Evolutionary conservation across 92 coral and sea anemone genomes (phyloP).

Genomic region (Bergia sp.): DNA sequence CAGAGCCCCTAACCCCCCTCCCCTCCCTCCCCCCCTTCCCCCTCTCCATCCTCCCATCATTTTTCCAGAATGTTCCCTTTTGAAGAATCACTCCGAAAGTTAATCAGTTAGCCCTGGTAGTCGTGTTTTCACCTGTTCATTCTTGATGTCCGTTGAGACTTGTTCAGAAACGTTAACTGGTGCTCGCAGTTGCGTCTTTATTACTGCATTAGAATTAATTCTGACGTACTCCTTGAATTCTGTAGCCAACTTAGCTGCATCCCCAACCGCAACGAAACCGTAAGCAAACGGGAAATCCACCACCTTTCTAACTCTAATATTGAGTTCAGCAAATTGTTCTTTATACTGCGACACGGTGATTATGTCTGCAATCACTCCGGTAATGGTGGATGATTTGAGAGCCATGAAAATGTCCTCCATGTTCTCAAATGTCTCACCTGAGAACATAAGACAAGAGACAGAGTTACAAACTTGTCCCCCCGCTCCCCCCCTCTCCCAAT

Average conservation of each 20-base stretch:
- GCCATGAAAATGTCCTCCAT: slow-evolving; percentile 10
- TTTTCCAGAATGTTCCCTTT: too few species aligned
- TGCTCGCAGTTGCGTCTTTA: neutral
- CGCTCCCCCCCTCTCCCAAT: too few species aligned
- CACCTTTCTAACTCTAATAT: slow-evolving; percentile 12
- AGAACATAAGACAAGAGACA: neutral
- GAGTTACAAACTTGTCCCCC: neutral
- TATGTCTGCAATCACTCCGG: slow-evolving; percentile 19
- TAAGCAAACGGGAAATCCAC: slow-evolving; percentile 36
- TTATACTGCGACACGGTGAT: slow-evolving; percentile 15
- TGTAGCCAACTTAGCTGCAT: slow-evolving; percentile 23
- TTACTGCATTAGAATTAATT: neutral
- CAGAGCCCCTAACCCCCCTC: too few species aligned
- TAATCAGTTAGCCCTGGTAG: neutral
- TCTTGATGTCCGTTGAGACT: neutral
- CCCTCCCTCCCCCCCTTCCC: too few species aligned
- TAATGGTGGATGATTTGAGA: slow-evolving; percentile 13
- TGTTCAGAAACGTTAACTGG: neutral
- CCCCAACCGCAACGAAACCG: slow-evolving; percentile 1
- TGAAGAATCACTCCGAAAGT: neutral
- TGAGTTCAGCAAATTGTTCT: neutral
- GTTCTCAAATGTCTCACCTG: slow-evolving; percentile 28
- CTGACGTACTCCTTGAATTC: slow-evolving; percentile 31
- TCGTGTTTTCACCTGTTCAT: neutral
- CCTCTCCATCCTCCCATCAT: too few species aligned